These are phyloP conservation scores for Sarotherodon lohbergeri DNA, from an alignment of 2,113 vertebrate genomes.

Conservation along the genomic window DNA sequence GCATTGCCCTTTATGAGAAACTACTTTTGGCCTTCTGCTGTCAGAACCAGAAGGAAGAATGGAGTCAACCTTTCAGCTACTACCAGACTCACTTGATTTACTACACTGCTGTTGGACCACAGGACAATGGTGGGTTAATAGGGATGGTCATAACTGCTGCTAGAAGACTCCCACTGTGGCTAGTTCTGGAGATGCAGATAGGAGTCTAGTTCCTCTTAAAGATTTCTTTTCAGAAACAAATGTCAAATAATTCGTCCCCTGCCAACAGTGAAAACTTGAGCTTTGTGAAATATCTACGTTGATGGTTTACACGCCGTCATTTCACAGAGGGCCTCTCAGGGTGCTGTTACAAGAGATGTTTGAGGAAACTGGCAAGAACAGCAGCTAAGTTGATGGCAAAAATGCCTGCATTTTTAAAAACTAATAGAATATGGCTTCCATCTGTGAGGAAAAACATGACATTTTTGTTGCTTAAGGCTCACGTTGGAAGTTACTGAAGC, in stretches of 20 bases:
- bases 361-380: neutral
- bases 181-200: neutral
- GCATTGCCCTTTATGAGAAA: slow-evolving; percentile 12
- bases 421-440: neutral
- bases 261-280: neutral
- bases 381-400: neutral
- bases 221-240: neutral
- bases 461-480: neutral
- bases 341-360: neutral
- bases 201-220: neutral
- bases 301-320: neutral
- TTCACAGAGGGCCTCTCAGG: neutral
- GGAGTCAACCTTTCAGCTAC: neutral
- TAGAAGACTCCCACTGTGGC: neutral
- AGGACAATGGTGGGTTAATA: neutral
- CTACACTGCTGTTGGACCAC: neutral
- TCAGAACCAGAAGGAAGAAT: slow-evolving; percentile 7
- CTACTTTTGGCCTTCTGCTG: neutral
- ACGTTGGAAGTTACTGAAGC: neutral
- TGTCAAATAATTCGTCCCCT: neutral
- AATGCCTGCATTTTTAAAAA: neutral
- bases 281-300: neutral
- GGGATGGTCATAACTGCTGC: neutral
- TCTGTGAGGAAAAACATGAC: neutral
- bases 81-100: neutral